A percentile compares a stretch with the other conserved stretches of the same genome.
Conservation (phyloP, 92 coral and sea anemone genomes). For the Heliopora coerulea region DNA sequence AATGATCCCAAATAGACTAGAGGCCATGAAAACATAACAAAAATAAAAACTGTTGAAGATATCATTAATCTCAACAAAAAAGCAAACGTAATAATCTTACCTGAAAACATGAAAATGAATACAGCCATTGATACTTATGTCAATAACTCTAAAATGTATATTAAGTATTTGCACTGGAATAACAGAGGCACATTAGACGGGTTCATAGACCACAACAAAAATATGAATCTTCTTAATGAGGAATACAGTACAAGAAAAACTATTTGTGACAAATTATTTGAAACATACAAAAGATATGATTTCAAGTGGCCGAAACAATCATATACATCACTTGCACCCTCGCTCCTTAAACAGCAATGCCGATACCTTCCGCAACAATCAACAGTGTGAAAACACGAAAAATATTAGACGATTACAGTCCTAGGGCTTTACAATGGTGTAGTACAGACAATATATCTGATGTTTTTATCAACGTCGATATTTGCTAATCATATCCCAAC, state of each 20-base stretch:
- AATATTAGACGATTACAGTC: constrained; percentile 47
- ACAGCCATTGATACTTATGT: constrained; percentile 9
- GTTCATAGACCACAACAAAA: constrained; percentile 41
- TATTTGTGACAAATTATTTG: constrained; percentile 40
- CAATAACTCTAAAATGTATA: neutral
- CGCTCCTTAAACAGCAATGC: constrained; percentile 27
- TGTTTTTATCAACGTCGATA: too few species aligned
- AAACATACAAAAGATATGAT: constrained; percentile 35
- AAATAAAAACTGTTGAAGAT: constrained; percentile 9
- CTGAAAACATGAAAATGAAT: constrained; percentile 32
- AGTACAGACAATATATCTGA: neutral
- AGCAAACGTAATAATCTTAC: constrained; percentile 25
- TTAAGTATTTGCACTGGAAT: constrained; percentile 44
- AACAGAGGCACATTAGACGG: constrained; percentile 41
- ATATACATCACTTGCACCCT: neutral
- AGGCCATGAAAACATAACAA: constrained; percentile 44
- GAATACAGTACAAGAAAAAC: constrained; percentile 39
- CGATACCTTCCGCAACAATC: constrained; percentile 33
- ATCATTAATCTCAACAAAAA: neutral
- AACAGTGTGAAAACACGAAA: constrained; percentile 22
- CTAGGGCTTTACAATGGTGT: constrained; percentile 58
- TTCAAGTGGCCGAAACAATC: constrained; percentile 43
- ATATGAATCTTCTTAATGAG: constrained; percentile 37
- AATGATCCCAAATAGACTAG: constrained; percentile 46
- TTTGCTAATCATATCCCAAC: too few species aligned